Conservation (phyloP, 2,113 vertebrate genomes). For the Alectura lathami region DNA sequence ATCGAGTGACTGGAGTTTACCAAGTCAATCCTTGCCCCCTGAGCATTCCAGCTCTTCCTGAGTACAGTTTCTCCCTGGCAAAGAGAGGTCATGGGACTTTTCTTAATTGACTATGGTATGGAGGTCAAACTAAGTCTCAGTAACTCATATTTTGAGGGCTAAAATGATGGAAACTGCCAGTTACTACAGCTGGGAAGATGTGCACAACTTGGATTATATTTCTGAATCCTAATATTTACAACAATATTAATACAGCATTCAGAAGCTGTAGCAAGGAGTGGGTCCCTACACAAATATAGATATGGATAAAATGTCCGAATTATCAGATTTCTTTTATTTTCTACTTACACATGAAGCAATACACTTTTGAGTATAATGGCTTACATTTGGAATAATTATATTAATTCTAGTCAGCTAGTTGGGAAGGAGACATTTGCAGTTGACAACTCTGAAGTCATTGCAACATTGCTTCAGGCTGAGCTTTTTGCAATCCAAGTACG, state of each 20-base stretch:
- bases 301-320: not conserved
- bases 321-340: not conserved
- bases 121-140: not conserved
- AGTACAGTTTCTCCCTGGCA: not conserved
- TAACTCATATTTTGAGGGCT: not conserved
- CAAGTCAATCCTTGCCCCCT: not conserved
- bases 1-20: not conserved
- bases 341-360: not conserved
- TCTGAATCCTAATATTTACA: not conserved
- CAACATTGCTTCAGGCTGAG: not conserved
- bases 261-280: not conserved
- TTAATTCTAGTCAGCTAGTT: not conserved
- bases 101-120: not conserved
- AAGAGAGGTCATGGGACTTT: not conserved
- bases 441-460: not conserved
- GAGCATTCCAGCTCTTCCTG: not conserved
- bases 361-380: not conserved
- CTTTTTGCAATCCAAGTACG: not conserved
- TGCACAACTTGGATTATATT: not conserved
- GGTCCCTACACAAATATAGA: not conserved
- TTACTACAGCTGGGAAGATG: not conserved
- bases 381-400: not conserved
- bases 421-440: not conserved
- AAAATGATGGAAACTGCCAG: not conserved
- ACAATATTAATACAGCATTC: not conserved